phyloP scores from a whole-genome alignment of 2,797 vertebrate genomes.

The Pogoniulus pusillus region DNA sequence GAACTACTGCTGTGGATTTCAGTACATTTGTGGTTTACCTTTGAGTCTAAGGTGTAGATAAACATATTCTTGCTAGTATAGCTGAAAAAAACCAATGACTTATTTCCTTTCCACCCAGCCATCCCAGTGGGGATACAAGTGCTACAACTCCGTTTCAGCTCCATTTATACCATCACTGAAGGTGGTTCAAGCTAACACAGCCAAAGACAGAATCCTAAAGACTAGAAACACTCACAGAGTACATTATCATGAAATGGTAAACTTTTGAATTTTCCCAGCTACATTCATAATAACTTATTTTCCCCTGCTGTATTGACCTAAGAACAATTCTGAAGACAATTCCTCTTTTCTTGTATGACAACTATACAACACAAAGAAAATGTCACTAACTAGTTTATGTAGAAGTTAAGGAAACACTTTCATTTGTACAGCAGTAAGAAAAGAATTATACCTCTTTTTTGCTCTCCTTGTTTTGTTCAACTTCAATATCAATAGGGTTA shows the following conservation, averaged over 20 bases:
- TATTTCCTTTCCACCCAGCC: background rate
- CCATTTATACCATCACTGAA: background rate
- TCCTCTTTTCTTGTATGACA: constrained; percentile 9
- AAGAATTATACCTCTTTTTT: constrained; percentile 85
- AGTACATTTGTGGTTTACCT: background rate
- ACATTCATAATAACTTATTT: background rate
- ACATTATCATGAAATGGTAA: background rate
- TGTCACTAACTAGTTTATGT: constrained; percentile 5
- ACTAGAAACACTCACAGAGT: background rate
- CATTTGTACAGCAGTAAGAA: background rate
- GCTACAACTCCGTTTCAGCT: background rate
- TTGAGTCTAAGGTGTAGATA: background rate
- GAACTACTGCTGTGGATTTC: background rate
- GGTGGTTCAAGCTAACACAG: background rate
- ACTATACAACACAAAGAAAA: constrained; percentile 32
- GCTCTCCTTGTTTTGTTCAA: constrained; percentile 86
- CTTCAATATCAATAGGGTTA: constrained; percentile 81
- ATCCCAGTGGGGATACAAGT: background rate
- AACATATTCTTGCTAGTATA: background rate
- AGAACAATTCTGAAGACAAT: constrained; percentile 38
- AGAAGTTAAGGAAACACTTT: background rate
- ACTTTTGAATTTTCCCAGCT: background rate
- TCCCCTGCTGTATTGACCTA: background rate
- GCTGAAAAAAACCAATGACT: background rate
- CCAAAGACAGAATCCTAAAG: background rate